phyloP scores from a whole-genome alignment of 2,113 vertebrate genomes.

The Excalfactoria chinensis region DNA sequence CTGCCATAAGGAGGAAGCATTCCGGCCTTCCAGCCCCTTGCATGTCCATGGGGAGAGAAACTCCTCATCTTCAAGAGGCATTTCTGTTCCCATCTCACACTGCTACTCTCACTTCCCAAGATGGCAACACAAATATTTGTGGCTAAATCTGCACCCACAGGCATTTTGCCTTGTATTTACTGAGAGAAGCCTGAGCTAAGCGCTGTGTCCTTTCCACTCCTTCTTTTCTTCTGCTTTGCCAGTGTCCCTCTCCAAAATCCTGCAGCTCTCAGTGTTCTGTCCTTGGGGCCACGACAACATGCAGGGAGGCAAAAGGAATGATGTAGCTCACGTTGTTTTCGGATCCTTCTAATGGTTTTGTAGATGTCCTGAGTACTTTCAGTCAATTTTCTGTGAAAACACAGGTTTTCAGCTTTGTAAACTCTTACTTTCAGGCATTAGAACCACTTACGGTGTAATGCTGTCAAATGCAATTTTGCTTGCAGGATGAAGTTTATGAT shows the following conservation, averaged over 20 bases:
- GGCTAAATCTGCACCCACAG: neutral
- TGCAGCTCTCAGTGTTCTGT: neutral
- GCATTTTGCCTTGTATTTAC: neutral
- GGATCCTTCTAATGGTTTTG: neutral
- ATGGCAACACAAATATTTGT: accelerated
- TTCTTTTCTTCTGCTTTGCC: neutral
- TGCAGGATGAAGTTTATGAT: neutral
- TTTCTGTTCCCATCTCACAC: neutral
- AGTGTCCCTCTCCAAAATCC: neutral
- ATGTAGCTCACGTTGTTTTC: neutral
- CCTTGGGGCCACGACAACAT: neutral
- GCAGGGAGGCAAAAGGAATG: neutral
- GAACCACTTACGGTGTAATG: neutral
- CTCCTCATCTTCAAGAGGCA: neutral
- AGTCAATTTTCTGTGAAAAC: neutral
- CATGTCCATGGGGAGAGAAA: neutral
- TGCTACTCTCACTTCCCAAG: neutral
- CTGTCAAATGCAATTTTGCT: neutral
- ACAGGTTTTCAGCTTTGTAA: neutral
- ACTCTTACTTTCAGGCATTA: neutral
- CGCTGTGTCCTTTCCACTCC: neutral
- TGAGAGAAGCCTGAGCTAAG: neutral
- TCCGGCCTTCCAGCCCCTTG: neutral
- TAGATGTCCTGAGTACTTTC: neutral
- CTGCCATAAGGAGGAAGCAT: accelerated